Percentiles rank a stretch among this genome's conserved stretches.
Conservation (phyloP, 2,113 vertebrate species). For the Tor tambroides region DNA sequence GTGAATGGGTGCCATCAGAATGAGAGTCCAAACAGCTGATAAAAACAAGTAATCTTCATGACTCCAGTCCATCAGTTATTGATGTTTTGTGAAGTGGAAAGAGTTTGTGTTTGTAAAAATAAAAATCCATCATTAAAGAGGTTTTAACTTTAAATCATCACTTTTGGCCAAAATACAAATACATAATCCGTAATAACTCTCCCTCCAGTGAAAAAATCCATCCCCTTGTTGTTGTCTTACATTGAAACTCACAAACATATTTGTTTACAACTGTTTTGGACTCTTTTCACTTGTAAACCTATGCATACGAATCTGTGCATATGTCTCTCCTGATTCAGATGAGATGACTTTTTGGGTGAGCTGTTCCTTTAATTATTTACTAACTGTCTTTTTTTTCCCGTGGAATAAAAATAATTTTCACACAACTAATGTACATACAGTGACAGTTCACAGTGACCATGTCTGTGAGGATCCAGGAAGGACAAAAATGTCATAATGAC, state of each 20-base stretch:
- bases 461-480: neutral
- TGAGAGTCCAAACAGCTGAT: neutral
- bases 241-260: neutral
- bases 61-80: neutral
- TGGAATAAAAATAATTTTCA: neutral
- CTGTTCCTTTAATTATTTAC: neutral
- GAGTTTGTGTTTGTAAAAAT: too few species aligned
- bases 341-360: neutral
- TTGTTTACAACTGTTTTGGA: neutral
- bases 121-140: too few species aligned
- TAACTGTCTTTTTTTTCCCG: neutral
- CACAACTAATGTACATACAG: neutral
- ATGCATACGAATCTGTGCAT: neutral
- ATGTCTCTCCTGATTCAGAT: neutral
- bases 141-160: neutral
- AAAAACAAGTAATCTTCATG: neutral
- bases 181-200: too few species aligned
- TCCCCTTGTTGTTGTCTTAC: too few species aligned
- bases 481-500: neutral
- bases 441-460: neutral
- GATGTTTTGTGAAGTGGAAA: neutral
- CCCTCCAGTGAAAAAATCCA: too few species aligned
- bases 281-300: neutral
- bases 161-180: too few species aligned
- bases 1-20: neutral